Base-by-base conservation (phyloP, 2,888 invertebrate genomes). In the Aplocera efformata region DNA sequence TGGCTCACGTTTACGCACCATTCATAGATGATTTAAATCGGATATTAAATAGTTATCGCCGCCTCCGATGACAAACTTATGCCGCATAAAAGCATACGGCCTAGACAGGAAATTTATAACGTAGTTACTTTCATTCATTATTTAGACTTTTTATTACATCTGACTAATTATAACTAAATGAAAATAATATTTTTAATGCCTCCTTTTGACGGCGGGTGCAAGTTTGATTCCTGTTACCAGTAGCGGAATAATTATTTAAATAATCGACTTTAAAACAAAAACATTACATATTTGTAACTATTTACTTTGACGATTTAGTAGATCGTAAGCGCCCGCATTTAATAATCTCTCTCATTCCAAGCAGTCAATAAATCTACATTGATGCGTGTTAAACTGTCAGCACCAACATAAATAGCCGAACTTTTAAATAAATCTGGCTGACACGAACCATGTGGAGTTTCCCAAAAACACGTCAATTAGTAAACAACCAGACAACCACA, bases 391-490 rank as follows among this genome's bases (percentile, higher is more conserved):
- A 29, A 37, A 24, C 44, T 20, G 27, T 32, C 33, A 22, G 39
- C 39, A 42, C 24, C 25, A 26, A 37, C 25, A 41, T 43, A 53
- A 52, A 44, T 50, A 56, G 38, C 44, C 48, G 48, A 29, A 38
- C 48, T 56, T 58, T 56, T 50, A 64, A 65, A 65, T 58, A 65
- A 68, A 70, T 67, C 59, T 56, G 53, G 56, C 63, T 67, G 68
- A 75, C 69, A 72, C 53, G 68, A 68, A 69, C 65, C 73, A 70
- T 67, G 55, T 70, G 67, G 64, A 70, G 72, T 74, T 76, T 74
- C 72, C 75, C 71, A 72, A 72, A 76, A 80, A 80, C 76, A 73
- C 76, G 77, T 77, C 77, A 83, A 80, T 84, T 83, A 83, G 73
- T 70, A 71, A 72, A 65, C 75, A 71, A 59, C 28, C 70, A 71